phyloP scores from a whole-genome alignment of 1,140 invertebrate genomes.

The Bilobella aurantiaca region DNA sequence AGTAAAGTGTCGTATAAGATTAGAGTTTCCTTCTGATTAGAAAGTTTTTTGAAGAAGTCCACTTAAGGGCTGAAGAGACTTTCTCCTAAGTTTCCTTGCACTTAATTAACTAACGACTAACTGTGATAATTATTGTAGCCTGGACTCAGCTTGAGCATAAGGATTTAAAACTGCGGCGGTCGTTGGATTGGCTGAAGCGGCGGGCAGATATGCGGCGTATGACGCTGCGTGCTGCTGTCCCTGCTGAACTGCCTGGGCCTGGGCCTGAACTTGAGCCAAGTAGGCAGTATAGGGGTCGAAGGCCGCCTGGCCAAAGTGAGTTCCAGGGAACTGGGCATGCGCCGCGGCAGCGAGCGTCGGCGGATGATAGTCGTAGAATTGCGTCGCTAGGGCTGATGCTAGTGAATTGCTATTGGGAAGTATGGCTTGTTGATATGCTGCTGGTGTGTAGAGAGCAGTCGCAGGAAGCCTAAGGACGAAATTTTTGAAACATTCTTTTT shows the following conservation, averaged over 20 bases:
- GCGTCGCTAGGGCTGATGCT: conserved; percentile 11
- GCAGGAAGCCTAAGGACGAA: conserved; percentile 28
- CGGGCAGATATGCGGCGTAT: conserved; percentile 6
- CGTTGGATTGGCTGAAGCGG: conserved; percentile 4
- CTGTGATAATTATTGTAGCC: background rate
- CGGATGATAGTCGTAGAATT: conserved; percentile 16
- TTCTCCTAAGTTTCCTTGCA: too few species aligned
- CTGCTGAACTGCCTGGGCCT: conserved; percentile 5
- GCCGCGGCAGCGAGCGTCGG: background rate
- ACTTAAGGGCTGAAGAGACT: background rate
- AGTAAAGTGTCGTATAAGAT: conserved; percentile 1
- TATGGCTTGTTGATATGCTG: background rate
- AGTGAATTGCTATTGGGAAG: background rate
- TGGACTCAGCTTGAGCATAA: conserved; percentile 11
- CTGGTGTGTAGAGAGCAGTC: conserved; percentile 6
- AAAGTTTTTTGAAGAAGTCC: background rate
- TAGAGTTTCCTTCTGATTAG: background rate
- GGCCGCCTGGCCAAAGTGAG: background rate
- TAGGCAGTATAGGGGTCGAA: conserved; percentile 11
- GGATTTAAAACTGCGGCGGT: background rate
- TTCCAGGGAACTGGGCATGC: background rate
- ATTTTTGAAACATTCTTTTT: background rate
- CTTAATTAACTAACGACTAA: too few species aligned
- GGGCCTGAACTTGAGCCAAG: conserved; percentile 7
- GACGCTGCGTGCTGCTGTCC: background rate